phyloP scores from a whole-genome alignment of 1,140 invertebrate species.

The Onthophagus taurus region DNA sequence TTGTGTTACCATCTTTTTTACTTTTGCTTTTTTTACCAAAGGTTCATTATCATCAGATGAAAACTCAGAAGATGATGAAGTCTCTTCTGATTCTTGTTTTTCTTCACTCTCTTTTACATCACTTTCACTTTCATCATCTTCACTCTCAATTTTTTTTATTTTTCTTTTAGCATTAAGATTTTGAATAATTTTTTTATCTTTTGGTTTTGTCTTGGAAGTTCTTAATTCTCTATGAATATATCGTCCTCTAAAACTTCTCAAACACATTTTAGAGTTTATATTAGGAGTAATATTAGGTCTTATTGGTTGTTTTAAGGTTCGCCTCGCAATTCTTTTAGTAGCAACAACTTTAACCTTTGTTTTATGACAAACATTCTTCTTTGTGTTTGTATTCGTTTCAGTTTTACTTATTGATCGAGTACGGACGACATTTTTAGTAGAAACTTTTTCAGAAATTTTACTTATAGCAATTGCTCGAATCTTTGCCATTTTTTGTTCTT shows the following conservation, averaged over 20 bases:
- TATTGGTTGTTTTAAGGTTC: constrained; percentile 27
- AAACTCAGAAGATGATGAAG: constrained; percentile 34
- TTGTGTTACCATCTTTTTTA: constrained; percentile 19
- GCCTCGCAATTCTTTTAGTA: constrained; percentile 31
- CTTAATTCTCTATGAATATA: constrained; percentile 31
- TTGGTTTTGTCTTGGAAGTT: constrained; percentile 1
- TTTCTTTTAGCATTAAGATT: neutral
- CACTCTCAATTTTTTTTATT: neutral
- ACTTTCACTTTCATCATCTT: constrained; percentile 13
- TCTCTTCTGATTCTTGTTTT: constrained; percentile 13
- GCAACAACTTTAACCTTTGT: constrained; percentile 28
- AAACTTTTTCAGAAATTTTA: constrained; percentile 35
- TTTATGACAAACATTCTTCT: constrained; percentile 27
- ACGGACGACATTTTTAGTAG: constrained; percentile 32
- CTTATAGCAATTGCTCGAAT: constrained; percentile 36
- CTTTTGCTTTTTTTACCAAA: constrained; percentile 34
- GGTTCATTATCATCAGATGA: constrained; percentile 40
- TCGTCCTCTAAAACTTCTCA: constrained; percentile 33
- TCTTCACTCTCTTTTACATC: constrained; percentile 11
- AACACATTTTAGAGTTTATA: constrained; percentile 33
- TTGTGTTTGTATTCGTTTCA: constrained; percentile 28
- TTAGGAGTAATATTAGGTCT: constrained; percentile 7
- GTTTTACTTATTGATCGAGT: constrained; percentile 29
- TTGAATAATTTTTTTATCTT: too few species aligned
- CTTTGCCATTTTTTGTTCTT: constrained; percentile 53